These are phyloP conservation scores for Oryzias sinensis DNA, from an alignment of 2,797 vertebrate species.

Conservation along the genomic window DNA sequence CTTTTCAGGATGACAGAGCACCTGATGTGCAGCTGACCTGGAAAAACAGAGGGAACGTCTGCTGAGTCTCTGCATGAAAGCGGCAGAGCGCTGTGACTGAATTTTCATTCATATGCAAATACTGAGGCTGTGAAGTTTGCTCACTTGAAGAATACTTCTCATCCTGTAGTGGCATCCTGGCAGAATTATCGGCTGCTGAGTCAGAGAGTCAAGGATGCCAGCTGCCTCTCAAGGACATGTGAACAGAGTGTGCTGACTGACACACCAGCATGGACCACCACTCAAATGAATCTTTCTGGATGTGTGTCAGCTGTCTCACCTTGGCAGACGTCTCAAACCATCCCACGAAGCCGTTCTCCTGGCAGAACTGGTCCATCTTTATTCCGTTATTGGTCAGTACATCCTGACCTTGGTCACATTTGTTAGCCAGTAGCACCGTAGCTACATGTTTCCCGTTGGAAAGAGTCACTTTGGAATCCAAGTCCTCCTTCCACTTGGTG, in stretches of 20 bases:
- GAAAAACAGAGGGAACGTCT: constrained; percentile 13
- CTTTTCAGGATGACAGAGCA: constrained; percentile 26
- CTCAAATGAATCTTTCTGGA: background rate
- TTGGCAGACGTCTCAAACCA: constrained; percentile 98
- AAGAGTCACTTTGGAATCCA: constrained; percentile 96
- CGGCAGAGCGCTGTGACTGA: constrained; percentile 9
- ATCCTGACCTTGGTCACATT: constrained; percentile 94
- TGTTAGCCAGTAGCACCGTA: constrained; percentile 94
- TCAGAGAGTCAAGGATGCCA: constrained; percentile 28
- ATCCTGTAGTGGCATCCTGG: constrained; percentile 29
- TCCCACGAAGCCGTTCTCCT: constrained; percentile 93
- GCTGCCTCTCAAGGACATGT: constrained; percentile 30
- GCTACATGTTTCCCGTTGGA: constrained; percentile 91
- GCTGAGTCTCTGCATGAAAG: constrained; percentile 20
- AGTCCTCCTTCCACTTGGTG: constrained; percentile 97
- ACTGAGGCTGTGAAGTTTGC: constrained; percentile 18
- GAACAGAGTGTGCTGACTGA: constrained; percentile 13
- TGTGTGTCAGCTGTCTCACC: constrained; percentile 73
- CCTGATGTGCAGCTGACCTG: constrained; percentile 38
- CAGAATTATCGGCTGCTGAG: constrained; percentile 24
- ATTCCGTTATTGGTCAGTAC: constrained; percentile 88
- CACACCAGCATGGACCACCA: constrained; percentile 1
- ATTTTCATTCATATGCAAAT: constrained; percentile 27
- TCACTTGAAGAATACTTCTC: constrained; percentile 23
- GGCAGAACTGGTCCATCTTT: constrained; percentile 98